Conservation (phyloP, 2,113 vertebrate genomes). For the Bubo scandiacus region DNA sequence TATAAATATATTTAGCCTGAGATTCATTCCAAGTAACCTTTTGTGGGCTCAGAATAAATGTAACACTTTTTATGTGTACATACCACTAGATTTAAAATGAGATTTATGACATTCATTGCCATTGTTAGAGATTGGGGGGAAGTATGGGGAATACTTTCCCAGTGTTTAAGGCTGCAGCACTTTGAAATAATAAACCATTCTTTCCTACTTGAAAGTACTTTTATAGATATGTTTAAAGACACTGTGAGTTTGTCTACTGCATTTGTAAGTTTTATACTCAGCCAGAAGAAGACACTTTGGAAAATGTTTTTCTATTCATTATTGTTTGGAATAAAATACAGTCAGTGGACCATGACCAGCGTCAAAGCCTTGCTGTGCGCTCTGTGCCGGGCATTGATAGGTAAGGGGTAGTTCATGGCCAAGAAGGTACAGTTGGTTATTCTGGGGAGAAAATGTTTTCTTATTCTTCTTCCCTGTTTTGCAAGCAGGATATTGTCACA, state of each 20-base stretch:
- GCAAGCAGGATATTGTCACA: neutral
- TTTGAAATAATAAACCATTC: constrained; percentile 37
- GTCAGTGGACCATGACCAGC: neutral
- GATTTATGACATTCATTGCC: neutral
- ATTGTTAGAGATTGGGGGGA: neutral
- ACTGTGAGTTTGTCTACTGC: neutral
- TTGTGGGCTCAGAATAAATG: constrained; percentile 27
- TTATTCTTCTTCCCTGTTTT: neutral
- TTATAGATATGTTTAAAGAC: neutral
- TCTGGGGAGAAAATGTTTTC: neutral
- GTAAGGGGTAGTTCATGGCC: neutral
- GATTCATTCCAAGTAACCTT: constrained; percentile 38
- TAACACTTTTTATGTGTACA: constrained; percentile 13
- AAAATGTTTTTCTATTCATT: neutral
- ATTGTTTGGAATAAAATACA: neutral
- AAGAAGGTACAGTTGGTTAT: neutral
- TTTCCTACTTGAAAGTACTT: constrained; percentile 26
- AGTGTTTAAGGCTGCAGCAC: neutral
- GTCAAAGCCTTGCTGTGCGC: neutral
- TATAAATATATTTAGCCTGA: constrained; percentile 59
- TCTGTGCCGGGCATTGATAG: neutral
- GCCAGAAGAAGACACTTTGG: neutral
- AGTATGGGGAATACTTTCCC: neutral
- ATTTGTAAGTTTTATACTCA: neutral
- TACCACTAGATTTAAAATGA: constrained; percentile 41